Conservation (phyloP, 2,113 vertebrate species). For the Hyla sarda region DNA sequence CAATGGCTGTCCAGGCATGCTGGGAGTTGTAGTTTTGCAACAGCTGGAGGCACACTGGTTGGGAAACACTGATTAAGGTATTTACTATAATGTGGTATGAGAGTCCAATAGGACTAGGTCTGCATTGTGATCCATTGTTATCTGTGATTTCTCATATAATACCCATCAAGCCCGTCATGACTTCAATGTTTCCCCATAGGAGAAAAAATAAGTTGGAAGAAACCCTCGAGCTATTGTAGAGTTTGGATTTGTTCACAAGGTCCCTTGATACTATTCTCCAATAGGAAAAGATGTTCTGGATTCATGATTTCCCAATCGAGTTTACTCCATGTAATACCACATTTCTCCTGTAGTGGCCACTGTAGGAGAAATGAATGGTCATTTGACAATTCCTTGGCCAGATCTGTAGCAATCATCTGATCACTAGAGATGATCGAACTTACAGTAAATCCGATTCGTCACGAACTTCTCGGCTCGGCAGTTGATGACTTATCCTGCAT, state of each 20-base stretch:
- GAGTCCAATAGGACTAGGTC: not conserved
- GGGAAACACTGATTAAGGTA: too few relatives aligned
- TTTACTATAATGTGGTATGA: too few relatives aligned
- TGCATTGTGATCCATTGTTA: not conserved
- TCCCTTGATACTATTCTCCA: not conserved
- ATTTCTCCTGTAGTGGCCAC: not conserved
- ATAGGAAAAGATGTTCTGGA: too few relatives aligned
- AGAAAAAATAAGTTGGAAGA: not conserved
- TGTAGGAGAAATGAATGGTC: not conserved
- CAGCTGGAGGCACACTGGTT: too few relatives aligned
- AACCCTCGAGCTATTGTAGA: not conserved
- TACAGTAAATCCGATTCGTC: too few relatives aligned
- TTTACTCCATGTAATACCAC: not conserved
- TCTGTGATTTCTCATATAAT: not conserved
- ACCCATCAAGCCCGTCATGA: not conserved
- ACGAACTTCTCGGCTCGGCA: too few relatives aligned
- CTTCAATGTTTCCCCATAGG: not conserved
- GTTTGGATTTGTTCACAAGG: not conserved
- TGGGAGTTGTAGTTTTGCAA: too few relatives aligned
- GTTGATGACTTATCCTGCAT: too few relatives aligned
- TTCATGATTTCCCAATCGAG: too few relatives aligned
- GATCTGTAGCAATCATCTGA: not conserved
- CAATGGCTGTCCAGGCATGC: too few relatives aligned
- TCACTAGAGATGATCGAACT: too few relatives aligned
- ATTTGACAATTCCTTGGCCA: not conserved